These are phyloP conservation scores for Ceuthmochares aereus DNA, from an alignment of 2,113 vertebrate genomes.

Conservation along the genomic window DNA sequence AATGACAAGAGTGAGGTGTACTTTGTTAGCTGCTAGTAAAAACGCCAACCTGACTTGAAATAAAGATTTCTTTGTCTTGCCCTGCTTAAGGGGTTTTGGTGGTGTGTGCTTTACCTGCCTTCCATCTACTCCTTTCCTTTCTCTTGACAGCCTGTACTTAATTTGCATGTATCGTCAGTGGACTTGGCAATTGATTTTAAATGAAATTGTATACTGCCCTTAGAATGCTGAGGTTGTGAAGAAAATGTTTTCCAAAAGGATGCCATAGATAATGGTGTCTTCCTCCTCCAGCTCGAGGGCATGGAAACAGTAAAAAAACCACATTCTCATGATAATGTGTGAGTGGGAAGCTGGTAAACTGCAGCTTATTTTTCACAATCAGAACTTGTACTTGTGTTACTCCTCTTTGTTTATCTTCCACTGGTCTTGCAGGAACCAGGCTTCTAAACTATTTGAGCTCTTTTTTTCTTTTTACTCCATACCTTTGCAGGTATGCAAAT, in stretches of 20 bases:
- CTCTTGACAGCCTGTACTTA: not conserved
- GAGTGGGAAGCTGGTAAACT: not conserved
- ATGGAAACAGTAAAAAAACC: not conserved
- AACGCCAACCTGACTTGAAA: not conserved
- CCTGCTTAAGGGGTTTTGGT: not conserved
- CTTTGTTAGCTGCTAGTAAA: not conserved
- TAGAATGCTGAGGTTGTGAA: not conserved
- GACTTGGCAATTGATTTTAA: not conserved
- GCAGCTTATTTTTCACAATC: not conserved
- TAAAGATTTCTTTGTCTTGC: not conserved
- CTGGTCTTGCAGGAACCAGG: not conserved
- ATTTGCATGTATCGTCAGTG: not conserved
- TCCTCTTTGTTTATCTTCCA: not conserved
- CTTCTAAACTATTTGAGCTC: not conserved
- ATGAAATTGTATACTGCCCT: not conserved
- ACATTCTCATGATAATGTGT: fast-evolving
- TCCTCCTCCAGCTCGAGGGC: not conserved
- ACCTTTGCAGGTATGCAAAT: not conserved
- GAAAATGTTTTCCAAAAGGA: not conserved
- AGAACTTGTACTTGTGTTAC: not conserved
- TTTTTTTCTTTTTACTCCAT: not conserved
- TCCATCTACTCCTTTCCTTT: not conserved
- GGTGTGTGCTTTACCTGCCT: not conserved
- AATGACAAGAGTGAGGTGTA: not conserved
- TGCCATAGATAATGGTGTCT: not conserved